These are phyloP conservation scores for Oligia fasciuncula DNA, from an alignment of 2,888 invertebrate species.

Conservation along the genomic window DNA sequence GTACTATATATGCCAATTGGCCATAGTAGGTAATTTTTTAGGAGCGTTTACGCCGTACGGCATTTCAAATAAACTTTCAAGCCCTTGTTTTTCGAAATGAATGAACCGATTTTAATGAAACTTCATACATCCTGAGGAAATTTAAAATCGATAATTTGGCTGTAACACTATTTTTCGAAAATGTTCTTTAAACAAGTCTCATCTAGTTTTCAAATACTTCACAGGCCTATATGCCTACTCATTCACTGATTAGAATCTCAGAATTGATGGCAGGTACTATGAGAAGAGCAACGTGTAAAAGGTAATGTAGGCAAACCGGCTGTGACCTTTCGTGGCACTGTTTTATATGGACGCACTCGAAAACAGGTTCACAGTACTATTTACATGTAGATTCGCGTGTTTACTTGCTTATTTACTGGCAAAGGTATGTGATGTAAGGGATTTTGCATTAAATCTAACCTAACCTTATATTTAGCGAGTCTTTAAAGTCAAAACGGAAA, in stretches of 20 bases:
- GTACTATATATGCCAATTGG: not conserved
- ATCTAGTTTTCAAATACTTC: not conserved
- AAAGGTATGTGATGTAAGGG: slow-evolving; percentile 4
- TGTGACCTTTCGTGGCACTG: slow-evolving; percentile 45
- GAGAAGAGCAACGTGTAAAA: slow-evolving; percentile 30
- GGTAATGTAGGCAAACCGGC: slow-evolving; percentile 28
- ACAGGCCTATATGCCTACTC: not conserved
- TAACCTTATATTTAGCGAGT: not conserved
- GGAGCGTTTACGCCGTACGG: too few relatives aligned
- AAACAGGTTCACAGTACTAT: slow-evolving; percentile 47
- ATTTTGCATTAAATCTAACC: not conserved
- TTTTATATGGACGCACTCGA: slow-evolving; percentile 33
- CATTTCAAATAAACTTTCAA: too few relatives aligned
- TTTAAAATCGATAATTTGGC: too few relatives aligned
- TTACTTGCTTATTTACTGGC: slow-evolving; percentile 13
- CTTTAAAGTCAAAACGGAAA: not conserved
- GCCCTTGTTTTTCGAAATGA: too few relatives aligned
- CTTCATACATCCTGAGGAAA: too few relatives aligned
- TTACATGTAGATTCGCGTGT: slow-evolving; percentile 23
- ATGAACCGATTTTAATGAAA: too few relatives aligned
- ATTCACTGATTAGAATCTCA: slow-evolving; percentile 20
- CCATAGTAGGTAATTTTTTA: not conserved
- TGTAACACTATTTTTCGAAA: too few relatives aligned
- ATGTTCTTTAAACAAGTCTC: too few relatives aligned
- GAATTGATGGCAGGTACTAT: slow-evolving; percentile 13